phyloP scores from a whole-genome alignment of 2,797 vertebrate genomes.

The Gallinago stenura region DNA sequence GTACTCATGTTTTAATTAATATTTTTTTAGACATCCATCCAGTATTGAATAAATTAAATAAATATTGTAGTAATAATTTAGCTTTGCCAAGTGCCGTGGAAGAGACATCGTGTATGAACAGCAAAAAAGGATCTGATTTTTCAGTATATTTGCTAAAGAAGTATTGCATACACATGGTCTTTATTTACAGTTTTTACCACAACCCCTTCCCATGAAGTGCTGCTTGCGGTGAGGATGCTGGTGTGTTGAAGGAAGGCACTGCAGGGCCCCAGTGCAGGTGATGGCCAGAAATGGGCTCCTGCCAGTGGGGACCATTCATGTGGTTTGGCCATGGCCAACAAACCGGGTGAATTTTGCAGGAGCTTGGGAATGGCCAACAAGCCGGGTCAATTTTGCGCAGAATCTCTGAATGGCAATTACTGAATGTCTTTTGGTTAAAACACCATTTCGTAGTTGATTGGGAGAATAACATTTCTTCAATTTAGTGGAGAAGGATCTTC shows the following conservation, averaged over 20 bases:
- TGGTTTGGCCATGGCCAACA: background rate
- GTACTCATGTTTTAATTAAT: background rate
- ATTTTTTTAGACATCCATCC: background rate
- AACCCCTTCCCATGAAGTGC: background rate
- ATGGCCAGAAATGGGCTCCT: background rate
- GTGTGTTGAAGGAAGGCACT: background rate
- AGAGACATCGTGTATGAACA: background rate
- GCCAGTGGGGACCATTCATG: background rate
- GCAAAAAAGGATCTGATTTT: background rate
- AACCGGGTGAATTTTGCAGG: background rate
- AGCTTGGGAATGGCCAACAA: background rate
- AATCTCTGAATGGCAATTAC: background rate
- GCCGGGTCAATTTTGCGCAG: background rate
- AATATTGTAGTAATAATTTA: background rate
- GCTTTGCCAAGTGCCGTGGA: background rate
- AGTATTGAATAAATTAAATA: background rate
- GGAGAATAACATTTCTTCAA: background rate
- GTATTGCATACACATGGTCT: background rate
- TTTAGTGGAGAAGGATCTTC: background rate
- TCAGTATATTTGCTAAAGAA: background rate
- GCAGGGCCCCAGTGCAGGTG: background rate
- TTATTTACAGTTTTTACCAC: background rate
- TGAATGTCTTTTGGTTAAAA: background rate
- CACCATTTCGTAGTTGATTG: fast-evolving
- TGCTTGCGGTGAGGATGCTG: background rate